Evolutionary conservation across 2,113 vertebrate genomes (phyloP), one percentile per base, ranked within the genome.

Genomic region (Rousettus leschenaultii): DNA sequence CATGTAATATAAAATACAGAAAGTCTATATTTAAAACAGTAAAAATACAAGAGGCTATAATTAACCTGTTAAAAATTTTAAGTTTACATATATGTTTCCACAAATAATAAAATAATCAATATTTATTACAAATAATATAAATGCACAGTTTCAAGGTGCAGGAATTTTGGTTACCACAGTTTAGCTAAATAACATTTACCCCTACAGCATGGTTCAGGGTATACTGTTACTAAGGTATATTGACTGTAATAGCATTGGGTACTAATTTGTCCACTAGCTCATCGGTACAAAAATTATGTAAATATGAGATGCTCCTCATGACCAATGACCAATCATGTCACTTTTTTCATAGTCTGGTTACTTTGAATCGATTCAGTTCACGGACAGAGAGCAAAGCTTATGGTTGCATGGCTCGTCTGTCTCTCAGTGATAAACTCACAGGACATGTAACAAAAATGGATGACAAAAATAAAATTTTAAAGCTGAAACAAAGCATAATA

Each of bases 341-440:
- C 4, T 65, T 61, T 2, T 89, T 95, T 75, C 43, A 70, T 26
- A 45, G 55, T 55, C 26, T 79, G 40, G 21, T 59, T 48, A 63
- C 2, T 65, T 13, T 35, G 51, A n/a, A 22, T 28, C 26, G 57
- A 53, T 63, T 75, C 22, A 65, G 26, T 40, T 73, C 22, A 68
- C 2, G 0, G 3, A 35, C n/a, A 51, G 24, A 87, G 16, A 51
- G 40, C 6, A 57, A 63, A 55, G 2, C 4, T 1, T 14, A n/a
- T 24, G 33, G 26, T 7, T 94, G 0, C 7, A 53, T 28, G 13
- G 7, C 18, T 6, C 87, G 30, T n/a, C n/a, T 55, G 11, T 91
- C 21, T 87, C n/a, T 30, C 6, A 24, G 8, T 22, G 26, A 82
- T 65, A 48, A 80, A 74, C 3, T 24, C 71, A 70, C 6, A 5